Evolutionary conservation across 2,113 vertebrate genomes (phyloP).

Genomic region (Tinamus guttatus): DNA sequence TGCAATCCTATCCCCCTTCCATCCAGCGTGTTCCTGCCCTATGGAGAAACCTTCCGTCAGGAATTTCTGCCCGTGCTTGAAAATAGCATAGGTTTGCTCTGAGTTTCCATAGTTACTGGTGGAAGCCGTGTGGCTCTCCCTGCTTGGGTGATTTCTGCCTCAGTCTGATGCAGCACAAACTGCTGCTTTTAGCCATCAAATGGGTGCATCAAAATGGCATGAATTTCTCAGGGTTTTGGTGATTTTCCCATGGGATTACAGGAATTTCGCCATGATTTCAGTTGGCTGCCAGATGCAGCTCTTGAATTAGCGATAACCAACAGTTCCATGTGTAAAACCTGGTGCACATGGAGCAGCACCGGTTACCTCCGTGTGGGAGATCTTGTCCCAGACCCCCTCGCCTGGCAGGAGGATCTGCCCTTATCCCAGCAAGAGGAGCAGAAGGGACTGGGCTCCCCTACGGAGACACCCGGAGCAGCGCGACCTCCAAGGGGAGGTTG

Average conservation of each 20-base stretch:
- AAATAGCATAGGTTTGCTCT: constrained; percentile 18
- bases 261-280: background rate
- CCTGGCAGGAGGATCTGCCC: background rate
- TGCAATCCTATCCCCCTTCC: background rate
- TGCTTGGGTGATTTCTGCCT: background rate
- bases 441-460: background rate
- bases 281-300: accelerated
- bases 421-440: no score
- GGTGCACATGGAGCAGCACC: accelerated
- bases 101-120: constrained; percentile 52
- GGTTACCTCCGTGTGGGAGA: background rate
- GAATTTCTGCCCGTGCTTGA: background rate
- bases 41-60: background rate
- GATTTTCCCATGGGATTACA: background rate
- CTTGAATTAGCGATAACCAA: background rate
- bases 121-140: accelerated
- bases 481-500: background rate
- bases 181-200: background rate
- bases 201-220: background rate
- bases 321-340: background rate
- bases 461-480: accelerated
- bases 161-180: accelerated
- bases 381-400: accelerated
- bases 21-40: background rate
- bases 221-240: background rate